These are phyloP conservation scores for Patella caerulea DNA, from an alignment of 2,888 invertebrate species.

Conservation along the genomic window DNA sequence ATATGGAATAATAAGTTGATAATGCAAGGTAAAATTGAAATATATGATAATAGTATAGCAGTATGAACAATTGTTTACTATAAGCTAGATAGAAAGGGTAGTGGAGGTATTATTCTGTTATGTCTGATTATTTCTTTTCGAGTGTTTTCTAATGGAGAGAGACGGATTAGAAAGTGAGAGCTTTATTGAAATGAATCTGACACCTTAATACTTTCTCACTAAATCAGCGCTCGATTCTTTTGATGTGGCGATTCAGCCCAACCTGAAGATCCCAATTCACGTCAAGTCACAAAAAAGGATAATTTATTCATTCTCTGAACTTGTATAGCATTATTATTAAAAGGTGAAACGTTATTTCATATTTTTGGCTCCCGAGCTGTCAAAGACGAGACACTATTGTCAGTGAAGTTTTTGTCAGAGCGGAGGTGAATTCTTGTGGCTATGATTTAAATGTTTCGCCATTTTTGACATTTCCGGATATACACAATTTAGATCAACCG, in stretches of 20 bases:
- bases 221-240: constrained; percentile 1
- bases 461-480: constrained; percentile 4
- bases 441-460: not conserved
- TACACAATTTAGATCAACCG: not conserved
- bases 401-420: not conserved
- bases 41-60: no score
- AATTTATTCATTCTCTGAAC: not conserved
- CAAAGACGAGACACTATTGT: not conserved
- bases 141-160: constrained; percentile 10
- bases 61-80: no score
- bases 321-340: not conserved
- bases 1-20: no score
- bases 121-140: constrained; percentile 1
- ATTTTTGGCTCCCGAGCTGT: not conserved
- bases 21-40: no score
- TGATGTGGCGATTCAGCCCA: constrained; percentile 4
- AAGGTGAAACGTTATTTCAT: constrained; percentile 4
- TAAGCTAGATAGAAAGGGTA: no score
- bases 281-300: not conserved
- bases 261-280: constrained; percentile 7
- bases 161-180: constrained; percentile 2
- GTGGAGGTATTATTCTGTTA: no score
- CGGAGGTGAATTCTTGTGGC: no score
- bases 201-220: constrained; percentile 10
- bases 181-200: constrained; percentile 8